Evolutionary conservation across 2,888 invertebrate species (phyloP), one percentile per base, ranked within the genome.

Genomic region (Sympetrum striolatum): DNA sequence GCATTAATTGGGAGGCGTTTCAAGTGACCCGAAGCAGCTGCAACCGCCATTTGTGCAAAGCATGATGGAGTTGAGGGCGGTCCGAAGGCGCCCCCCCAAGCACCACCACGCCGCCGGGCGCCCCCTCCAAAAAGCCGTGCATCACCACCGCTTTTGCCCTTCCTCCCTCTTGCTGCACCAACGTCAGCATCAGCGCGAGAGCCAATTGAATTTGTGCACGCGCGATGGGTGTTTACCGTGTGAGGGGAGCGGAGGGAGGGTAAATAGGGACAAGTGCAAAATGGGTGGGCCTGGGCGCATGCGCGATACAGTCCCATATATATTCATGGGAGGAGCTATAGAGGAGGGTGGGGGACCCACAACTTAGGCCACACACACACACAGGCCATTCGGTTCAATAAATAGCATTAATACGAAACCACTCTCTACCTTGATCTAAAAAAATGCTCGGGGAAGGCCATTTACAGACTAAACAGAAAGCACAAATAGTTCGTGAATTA

Each of bases 291-390:
- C 60, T 58, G 31, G 8, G 86, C 86, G 86, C 86, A 86, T 86
- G 86, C 86, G 86, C 86, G 60, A 58, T 86, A 60, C 86, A 86
- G 60, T 64, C 60, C 86, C 86, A 86, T 86, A 86, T 86, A 86
- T 86, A 86, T 86, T 86, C 86, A 86, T 86, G 86, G 86, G 86
- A 86, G 86, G 86, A 86, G 86, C 86, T 86, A 86, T 86, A 86
- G 86, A 35, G 25, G 82, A 58, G 82, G 82, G 58, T 31, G 82
- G 73, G 73, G 73, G 73, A 73, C 86, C 82, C 86, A 86, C 86
- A 86, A 86, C 64, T 86, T 86, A 86, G 86, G 58, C 86, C 86
- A 86, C 86, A 86, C 86, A 86, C 37, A 37, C 82, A 82, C 82
- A 35, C 86, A 60, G 35, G n/a, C 60, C 60, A 86, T 86, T 86